Percentiles rank a stretch among this genome's conserved stretches.
These are phyloP conservation scores for Ischnura elegans DNA, from an alignment of 2,888 invertebrate genomes.

Conservation along the genomic window DNA sequence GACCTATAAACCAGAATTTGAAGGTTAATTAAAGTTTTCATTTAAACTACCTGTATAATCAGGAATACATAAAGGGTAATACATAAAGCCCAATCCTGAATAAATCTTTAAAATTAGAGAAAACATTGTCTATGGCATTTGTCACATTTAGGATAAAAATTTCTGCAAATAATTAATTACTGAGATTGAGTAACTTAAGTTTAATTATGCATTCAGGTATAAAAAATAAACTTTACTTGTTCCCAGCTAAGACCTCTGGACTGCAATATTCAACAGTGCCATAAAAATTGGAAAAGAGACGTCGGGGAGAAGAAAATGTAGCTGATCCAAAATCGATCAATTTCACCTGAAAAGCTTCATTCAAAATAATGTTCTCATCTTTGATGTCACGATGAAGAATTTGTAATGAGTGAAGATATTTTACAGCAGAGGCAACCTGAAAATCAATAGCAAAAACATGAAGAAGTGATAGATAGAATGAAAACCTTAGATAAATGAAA, in stretches of 20 bases:
- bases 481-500: background rate
- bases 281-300: constrained; percentile 86
- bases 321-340: constrained; percentile 90
- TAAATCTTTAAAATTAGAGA: too few species aligned
- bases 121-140: too few species aligned
- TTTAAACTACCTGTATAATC: too few species aligned
- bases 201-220: too few species aligned
- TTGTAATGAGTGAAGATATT: constrained; percentile 83
- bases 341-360: constrained; percentile 86
- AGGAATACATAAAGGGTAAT: too few species aligned
- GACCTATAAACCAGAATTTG: background rate
- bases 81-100: too few species aligned
- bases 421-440: constrained; percentile 85
- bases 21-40: too few species aligned
- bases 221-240: constrained; percentile 79
- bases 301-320: constrained; percentile 83
- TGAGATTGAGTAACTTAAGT: too few species aligned
- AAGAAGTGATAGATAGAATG: background rate
- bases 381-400: constrained; percentile 88
- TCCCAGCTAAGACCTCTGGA: constrained; percentile 86
- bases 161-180: too few species aligned
- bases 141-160: too few species aligned
- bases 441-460: constrained; percentile 71
- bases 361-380: constrained; percentile 88
- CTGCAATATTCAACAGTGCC: constrained; percentile 89